These are phyloP conservation scores for Matsumyia berberina DNA, from an alignment of 2,888 invertebrate species.

Conservation along the genomic window DNA sequence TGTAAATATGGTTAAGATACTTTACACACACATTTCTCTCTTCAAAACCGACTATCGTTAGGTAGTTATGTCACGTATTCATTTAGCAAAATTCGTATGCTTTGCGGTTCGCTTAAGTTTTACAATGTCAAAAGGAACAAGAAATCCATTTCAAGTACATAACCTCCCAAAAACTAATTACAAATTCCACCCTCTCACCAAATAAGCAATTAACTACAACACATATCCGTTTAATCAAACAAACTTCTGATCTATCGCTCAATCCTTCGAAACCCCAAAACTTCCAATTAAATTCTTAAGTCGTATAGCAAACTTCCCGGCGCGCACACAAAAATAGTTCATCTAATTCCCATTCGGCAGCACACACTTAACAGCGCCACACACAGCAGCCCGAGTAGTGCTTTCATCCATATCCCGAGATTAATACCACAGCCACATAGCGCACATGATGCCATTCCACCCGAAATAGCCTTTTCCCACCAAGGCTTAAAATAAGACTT, in stretches of 20 bases:
- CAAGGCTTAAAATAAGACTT: constrained; percentile 68
- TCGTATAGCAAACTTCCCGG: constrained; percentile 34
- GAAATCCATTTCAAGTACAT: constrained; percentile 12
- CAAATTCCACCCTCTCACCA: constrained; percentile 47
- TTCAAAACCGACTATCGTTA: constrained; percentile 2
- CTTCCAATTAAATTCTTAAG: constrained; percentile 62
- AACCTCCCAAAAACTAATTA: constrained; percentile 52
- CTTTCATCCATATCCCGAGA: constrained; percentile 56
- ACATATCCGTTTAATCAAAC: constrained; percentile 66
- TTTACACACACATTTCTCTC: background rate
- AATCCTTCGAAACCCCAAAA: constrained; percentile 66
- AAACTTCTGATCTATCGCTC: constrained; percentile 64
- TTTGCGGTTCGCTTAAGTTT: constrained; percentile 12
- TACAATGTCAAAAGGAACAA: constrained; percentile 1
- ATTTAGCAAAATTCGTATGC: constrained; percentile 23
- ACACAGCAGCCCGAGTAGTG: constrained; percentile 44
- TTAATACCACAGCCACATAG: constrained; percentile 65
- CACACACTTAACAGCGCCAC: constrained; percentile 39
- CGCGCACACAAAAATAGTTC: constrained; percentile 63
- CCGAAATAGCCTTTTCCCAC: constrained; percentile 59
- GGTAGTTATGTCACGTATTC: constrained; percentile 21
- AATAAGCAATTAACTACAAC: constrained; percentile 59
- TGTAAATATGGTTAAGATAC: constrained; percentile 10
- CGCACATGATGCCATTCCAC: constrained; percentile 58
- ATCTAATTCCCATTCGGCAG: constrained; percentile 63